Conservation (phyloP, 1,140 invertebrate genomes). For the Scaptomyza pallida region DNA sequence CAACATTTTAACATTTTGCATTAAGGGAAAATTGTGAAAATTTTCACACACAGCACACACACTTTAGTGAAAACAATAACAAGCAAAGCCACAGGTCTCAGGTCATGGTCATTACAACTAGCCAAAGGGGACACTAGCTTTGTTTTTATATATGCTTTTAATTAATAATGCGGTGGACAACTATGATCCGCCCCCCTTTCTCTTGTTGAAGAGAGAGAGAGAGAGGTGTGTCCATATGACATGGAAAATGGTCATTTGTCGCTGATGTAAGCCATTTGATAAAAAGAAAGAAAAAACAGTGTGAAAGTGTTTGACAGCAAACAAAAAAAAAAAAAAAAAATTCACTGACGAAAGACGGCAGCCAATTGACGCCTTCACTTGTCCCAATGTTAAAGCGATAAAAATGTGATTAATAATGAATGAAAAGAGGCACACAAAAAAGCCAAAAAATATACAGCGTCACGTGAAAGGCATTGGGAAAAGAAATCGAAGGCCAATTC, state of each 20-base stretch:
- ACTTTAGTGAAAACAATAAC: conserved; percentile 36
- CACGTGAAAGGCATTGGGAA: conserved; percentile 63
- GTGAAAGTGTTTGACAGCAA: conserved; percentile 59
- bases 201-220: background rate
- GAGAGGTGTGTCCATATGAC: conserved; percentile 38
- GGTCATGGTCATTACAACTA: conserved; percentile 61
- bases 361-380: conserved; percentile 69
- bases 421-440: conserved; percentile 36
- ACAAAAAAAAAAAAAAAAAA: background rate
- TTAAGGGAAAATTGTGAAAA: conserved; percentile 41
- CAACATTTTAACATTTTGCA: conserved; percentile 50
- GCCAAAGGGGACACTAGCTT: conserved; percentile 27
- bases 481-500: conserved; percentile 43
- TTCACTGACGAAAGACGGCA: conserved; percentile 21
- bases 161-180: conserved; percentile 51
- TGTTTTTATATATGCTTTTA: conserved; percentile 38
- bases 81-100: conserved; percentile 22
- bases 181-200: background rate
- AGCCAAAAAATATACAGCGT: conserved; percentile 15
- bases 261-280: conserved; percentile 54
- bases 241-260: conserved; percentile 56
- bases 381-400: conserved; percentile 62
- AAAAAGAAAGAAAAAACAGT: conserved; percentile 43
- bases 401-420: conserved; percentile 70
- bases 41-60: conserved; percentile 28